Evolutionary conservation across 2,113 vertebrate species (phyloP).

Genomic region (Ptilonorhynchus violaceus): DNA sequence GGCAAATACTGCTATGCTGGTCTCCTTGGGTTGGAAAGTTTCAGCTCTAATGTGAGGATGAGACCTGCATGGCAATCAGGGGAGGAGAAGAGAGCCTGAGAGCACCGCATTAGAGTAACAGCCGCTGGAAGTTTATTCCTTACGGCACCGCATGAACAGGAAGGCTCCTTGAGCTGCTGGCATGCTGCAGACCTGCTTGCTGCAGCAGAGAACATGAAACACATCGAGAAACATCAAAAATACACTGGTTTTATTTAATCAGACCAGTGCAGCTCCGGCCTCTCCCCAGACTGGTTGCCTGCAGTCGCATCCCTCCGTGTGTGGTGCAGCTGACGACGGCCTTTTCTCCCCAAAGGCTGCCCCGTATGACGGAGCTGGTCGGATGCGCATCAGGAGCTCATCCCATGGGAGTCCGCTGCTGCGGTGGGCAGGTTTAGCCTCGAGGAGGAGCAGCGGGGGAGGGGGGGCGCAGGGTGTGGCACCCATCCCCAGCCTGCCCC

Average conservation of each 20-base stretch:
- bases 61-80: slow-evolving; percentile 2
- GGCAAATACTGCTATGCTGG: neutral
- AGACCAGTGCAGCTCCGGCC: rapidly evolving
- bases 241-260: neutral
- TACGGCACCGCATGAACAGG: neutral
- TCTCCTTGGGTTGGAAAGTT: slow-evolving; percentile 13
- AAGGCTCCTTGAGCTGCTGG: neutral
- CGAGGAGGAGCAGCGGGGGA: neutral
- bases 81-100: neutral
- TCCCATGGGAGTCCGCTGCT: neutral
- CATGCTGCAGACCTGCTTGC: neutral
- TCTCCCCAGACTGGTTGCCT: neutral
- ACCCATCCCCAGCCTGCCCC: neutral
- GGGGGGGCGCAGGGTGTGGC: slow-evolving; percentile 73
- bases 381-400: neutral
- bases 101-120: neutral
- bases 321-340: neutral
- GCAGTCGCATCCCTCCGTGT: neutral
- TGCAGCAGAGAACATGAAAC: neutral
- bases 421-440: slow-evolving; percentile 3
- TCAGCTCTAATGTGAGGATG: neutral
- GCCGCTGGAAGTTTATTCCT: neutral
- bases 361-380: neutral
- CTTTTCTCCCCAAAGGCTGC: neutral
- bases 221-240: neutral